A percentile compares a stretch with the other conserved stretches of the same genome.
Conservation (phyloP, 2,797 vertebrate species). For the Sebastes iracundus region DNA sequence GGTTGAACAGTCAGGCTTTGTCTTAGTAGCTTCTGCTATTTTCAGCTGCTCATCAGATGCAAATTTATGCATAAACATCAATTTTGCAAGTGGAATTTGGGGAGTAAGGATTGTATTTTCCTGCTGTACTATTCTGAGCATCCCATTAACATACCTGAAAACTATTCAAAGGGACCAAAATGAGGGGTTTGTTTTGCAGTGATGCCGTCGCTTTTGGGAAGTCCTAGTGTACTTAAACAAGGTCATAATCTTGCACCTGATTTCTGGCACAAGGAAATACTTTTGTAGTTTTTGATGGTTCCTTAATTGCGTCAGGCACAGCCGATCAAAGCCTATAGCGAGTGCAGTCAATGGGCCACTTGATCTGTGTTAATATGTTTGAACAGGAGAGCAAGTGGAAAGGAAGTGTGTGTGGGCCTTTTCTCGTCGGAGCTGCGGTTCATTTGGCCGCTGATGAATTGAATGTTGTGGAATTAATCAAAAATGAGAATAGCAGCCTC, state of each 20-base stretch:
- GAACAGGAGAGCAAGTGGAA: conserved; percentile 47
- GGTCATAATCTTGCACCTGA: conserved; percentile 24
- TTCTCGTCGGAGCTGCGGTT: conserved; percentile 20
- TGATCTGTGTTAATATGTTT: conserved; percentile 67
- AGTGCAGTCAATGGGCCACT: conserved; percentile 62
- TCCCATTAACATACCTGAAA: conserved; percentile 26
- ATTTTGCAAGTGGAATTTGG: conserved; percentile 15
- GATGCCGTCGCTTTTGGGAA: conserved; percentile 1
- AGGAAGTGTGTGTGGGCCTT: conserved; percentile 18
- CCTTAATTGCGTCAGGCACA: conserved; percentile 32
- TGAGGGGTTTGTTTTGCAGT: neutral
- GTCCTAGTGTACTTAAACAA: conserved; percentile 9
- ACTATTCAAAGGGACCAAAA: neutral
- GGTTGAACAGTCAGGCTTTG: conserved; percentile 7
- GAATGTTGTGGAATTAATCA: conserved; percentile 43
- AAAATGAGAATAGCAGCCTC: conserved; percentile 54
- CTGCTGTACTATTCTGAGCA: conserved; percentile 16
- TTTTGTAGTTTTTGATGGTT: conserved; percentile 25
- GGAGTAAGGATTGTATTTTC: conserved; percentile 19
- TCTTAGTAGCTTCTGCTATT: conserved; percentile 9
- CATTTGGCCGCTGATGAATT: conserved; percentile 35
- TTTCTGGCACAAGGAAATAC: conserved; percentile 25
- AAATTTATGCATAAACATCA: conserved; percentile 44
- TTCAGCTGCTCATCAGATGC: conserved; percentile 36
- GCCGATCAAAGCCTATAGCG: conserved; percentile 35